Base-by-base conservation (phyloP, 1,140 invertebrate genomes). In the Orchestia grillus region DNA sequence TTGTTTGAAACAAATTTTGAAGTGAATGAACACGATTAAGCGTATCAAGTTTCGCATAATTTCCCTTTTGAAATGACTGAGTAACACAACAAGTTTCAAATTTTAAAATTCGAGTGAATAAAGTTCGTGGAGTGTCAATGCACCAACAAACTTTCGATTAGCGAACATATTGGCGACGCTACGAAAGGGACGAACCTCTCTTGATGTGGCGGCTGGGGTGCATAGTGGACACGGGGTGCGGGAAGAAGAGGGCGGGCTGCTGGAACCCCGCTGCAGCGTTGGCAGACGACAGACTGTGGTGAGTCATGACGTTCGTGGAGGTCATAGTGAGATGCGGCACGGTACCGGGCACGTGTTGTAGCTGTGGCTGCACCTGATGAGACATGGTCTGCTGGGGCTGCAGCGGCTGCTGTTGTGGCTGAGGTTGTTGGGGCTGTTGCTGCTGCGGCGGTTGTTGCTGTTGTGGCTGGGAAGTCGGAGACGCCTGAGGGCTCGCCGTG, bases 211-310 rank as follows among this genome's bases (percentile, higher is more conserved):
- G 92, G 44, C 11, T 45, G 36, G 43, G 43, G 41, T 44, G 92
- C 92, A 94, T n/a, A 36, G 92, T 40, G 11, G 44, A 40, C 43
- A 45, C 44, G 36, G 88, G 41, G 92, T 94, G 92, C 36, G 41
- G 92, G 43, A 94, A 94, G 44, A 45, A 47, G 44, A 45, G 16
- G 36, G 92, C 36, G 40, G 43, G 44, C 44, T 94, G 92, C 92
- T 94, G 92, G 92, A 94, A 94, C 92, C 92, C 92, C 92, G 92
- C 92, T 28, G 90, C 87, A 44, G 88, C 88, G 36, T 44, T 90
- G 44, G 92, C 92, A 40, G 92, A 44, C 92, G 92, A 45, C 44
- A 94, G 44, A 44, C 43, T 45, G 92, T 47, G 43, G 44, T 94
- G 92, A n/a, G 43, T 94, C 92, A 94, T 94, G 92, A 94, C 92